phyloP scores from a whole-genome alignment of 2,888 invertebrate species.

The Lithophane ornitopus region DNA sequence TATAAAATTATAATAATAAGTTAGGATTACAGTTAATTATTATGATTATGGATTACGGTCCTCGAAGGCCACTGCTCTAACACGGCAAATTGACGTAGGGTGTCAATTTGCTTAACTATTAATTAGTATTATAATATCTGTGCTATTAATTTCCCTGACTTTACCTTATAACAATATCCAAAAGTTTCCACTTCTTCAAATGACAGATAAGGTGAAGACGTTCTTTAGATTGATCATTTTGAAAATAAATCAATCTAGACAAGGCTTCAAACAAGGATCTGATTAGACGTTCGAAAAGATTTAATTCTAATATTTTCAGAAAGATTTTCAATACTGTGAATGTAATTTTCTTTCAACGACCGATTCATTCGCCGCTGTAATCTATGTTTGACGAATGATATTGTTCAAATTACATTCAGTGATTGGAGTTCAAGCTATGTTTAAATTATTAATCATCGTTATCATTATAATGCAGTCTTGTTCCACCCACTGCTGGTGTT shows the following conservation, averaged over 20 bases:
- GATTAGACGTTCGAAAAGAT: conserved; percentile 13
- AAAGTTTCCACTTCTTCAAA: background rate
- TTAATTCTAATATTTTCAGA: conserved; percentile 10
- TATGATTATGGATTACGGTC: no score
- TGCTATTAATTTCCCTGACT: no score
- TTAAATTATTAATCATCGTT: background rate
- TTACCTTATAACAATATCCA: background rate
- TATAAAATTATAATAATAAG: background rate
- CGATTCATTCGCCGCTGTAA: conserved; percentile 3
- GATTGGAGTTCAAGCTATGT: background rate
- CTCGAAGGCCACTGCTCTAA: no score
- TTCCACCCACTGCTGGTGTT: background rate
- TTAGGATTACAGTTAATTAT: background rate
- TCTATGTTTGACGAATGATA: background rate
- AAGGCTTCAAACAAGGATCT: background rate
- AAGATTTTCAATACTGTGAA: conserved; percentile 1
- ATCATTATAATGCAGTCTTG: background rate
- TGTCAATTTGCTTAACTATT: no score
- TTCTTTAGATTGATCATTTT: conserved; percentile 6
- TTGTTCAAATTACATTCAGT: background rate
- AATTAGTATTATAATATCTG: no score
- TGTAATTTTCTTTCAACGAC: conserved; percentile 30
- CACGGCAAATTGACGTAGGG: background rate
- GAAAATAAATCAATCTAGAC: conserved; percentile 22
- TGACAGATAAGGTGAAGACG: background rate